Conservation (phyloP, 2,797 vertebrate species). For the Pogoniulus pusillus region DNA sequence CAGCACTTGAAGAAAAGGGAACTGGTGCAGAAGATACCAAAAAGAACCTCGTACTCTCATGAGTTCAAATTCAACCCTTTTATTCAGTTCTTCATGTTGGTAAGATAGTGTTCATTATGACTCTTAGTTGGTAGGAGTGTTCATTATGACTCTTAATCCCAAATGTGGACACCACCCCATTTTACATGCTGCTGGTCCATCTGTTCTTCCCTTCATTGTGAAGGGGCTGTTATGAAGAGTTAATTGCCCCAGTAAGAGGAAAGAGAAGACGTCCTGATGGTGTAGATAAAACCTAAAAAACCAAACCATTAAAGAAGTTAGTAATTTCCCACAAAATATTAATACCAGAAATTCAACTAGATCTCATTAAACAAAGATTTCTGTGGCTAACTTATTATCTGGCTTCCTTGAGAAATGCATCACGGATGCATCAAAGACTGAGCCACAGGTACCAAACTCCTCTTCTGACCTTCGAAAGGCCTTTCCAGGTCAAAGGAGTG, state of each 20-base stretch:
- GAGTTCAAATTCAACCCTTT: conserved; percentile 26
- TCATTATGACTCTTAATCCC: not conserved
- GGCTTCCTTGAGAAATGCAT: not conserved
- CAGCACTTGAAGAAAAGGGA: not conserved
- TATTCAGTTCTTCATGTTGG: conserved; percentile 43
- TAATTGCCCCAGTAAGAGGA: not conserved
- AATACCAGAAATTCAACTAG: conserved; percentile 14
- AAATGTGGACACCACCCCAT: not conserved
- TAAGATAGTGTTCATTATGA: not conserved
- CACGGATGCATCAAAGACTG: not conserved
- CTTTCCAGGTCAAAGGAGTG: conserved; percentile 4
- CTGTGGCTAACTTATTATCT: not conserved
- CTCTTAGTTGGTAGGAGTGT: not conserved
- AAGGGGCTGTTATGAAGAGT: not conserved
- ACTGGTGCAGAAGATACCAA: not conserved
- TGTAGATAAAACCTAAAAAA: conserved; percentile 52
- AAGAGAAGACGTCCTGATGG: not conserved
- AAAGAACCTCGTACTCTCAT: conserved; percentile 17
- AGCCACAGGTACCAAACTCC: not conserved
- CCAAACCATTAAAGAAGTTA: conserved; percentile 52
- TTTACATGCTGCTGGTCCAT: not conserved
- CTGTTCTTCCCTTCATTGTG: conserved; percentile 7
- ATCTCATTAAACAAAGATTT: not conserved
- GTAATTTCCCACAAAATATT: not conserved
- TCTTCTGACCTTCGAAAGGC: not conserved